Percentiles rank a stretch among this genome's conserved stretches.
Evolutionary conservation across 2,888 invertebrate genomes (phyloP).

Genomic region (Schizaphis graminum): DNA sequence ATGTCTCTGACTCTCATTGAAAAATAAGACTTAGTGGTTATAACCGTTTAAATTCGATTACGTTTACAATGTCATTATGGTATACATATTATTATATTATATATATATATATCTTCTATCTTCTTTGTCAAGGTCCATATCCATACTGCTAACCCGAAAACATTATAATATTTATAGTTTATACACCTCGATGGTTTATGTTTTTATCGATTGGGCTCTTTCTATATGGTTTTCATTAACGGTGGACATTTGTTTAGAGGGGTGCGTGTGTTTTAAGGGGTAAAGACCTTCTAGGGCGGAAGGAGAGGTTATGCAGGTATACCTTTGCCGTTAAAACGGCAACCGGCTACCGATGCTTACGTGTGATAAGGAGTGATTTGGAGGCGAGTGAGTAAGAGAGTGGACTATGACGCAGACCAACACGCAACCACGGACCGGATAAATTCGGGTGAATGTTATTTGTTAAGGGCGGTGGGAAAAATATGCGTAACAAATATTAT

Average conservation of each 20-base stretch:
- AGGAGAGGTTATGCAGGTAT: background rate
- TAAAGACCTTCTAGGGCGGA: slow-evolving; percentile 8
- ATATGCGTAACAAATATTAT: slow-evolving; percentile 30
- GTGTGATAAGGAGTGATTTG: slow-evolving; percentile 38
- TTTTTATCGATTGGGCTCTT: slow-evolving; percentile 37
- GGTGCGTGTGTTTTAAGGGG: background rate
- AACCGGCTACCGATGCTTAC: slow-evolving; percentile 46
- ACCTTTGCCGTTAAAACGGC: slow-evolving; percentile 50
- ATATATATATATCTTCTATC: no score
- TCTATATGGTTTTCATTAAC: slow-evolving; percentile 5
- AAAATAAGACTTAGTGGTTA: background rate
- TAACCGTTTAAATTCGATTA: background rate
- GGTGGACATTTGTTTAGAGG: background rate
- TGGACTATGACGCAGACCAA: slow-evolving; percentile 15
- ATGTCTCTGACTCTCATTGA: background rate
- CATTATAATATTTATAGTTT: background rate
- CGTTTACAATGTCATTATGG: background rate
- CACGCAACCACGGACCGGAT: slow-evolving; percentile 48
- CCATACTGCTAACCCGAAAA: background rate
- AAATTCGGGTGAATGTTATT: slow-evolving; percentile 47
- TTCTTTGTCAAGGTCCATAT: background rate
- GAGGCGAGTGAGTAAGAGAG: background rate
- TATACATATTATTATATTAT: background rate
- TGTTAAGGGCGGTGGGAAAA: slow-evolving; percentile 24
- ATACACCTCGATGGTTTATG: background rate